These are phyloP conservation scores for Drosophila carrolli DNA, from an alignment of 1,140 invertebrate species.

Conservation along the genomic window DNA sequence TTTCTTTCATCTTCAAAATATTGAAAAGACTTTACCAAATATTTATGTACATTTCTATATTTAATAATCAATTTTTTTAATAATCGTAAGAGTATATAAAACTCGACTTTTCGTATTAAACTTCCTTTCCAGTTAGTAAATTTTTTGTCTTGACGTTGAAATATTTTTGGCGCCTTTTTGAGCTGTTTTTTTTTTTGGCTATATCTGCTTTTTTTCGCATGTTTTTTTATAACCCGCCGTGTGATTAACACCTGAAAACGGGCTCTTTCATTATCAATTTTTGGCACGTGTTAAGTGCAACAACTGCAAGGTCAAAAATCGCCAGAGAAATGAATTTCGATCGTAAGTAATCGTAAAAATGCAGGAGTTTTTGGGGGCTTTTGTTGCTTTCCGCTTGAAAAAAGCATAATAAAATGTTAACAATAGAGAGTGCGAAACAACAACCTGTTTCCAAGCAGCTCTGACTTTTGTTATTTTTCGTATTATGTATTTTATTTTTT, in stretches of 20 bases:
- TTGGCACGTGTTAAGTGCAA: conserved; percentile 64
- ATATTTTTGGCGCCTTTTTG: conserved; percentile 66
- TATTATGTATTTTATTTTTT: conserved; percentile 2
- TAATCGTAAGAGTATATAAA: background rate
- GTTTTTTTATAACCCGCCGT: conserved; percentile 18
- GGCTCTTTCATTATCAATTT: conserved; percentile 61
- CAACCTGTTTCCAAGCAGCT: conserved; percentile 59
- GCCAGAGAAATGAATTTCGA: conserved; percentile 28
- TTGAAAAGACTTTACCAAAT: no score
- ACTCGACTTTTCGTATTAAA: background rate
- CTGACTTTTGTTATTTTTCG: conserved; percentile 44
- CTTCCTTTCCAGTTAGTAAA: no score
- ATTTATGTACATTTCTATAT: no score
- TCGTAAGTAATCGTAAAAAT: conserved; percentile 49
- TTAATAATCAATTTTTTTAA: background rate
- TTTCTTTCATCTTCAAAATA: no score
- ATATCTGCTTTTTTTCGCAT: background rate
- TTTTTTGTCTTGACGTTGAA: conserved; percentile 40
- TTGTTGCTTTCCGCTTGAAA: conserved; percentile 65
- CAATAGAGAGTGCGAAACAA: conserved; percentile 46
- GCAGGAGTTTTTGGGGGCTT: conserved; percentile 25
- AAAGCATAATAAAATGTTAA: conserved; percentile 78
- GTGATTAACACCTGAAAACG: conserved; percentile 75
- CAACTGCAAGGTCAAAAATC: conserved; percentile 41
- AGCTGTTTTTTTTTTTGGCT: conserved; percentile 7